Conservation (phyloP, 30 jellyfish, hydroid and myxozoan species). For the Calvadosia cruxmelitensis region DNA sequence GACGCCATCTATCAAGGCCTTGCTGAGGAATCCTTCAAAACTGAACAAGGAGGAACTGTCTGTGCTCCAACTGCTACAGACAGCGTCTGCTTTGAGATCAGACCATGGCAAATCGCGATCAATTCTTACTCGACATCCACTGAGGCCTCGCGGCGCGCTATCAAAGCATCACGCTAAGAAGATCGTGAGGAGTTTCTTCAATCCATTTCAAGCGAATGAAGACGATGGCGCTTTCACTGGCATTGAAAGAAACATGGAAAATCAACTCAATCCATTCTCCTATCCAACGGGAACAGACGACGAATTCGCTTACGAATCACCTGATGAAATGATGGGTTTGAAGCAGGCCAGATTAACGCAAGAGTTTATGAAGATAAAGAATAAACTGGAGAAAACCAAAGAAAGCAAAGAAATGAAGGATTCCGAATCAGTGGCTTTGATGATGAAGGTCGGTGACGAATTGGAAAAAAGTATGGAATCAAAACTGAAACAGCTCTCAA, state of each 20-base stretch:
- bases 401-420: conserved; percentile 4
- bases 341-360: background rate
- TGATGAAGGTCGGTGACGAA: conserved; percentile 24
- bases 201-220: background rate
- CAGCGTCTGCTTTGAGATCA: background rate
- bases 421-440: conserved; percentile 20
- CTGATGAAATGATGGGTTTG: background rate
- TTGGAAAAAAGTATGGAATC: conserved; percentile 12
- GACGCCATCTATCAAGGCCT: background rate
- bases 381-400: background rate
- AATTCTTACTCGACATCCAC: background rate
- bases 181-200: background rate
- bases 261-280: background rate
- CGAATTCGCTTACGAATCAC: background rate
- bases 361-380: background rate
- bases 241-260: background rate
- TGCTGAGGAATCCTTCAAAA: background rate
- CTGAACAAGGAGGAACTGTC: background rate
- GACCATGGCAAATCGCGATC: background rate
- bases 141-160: background rate
- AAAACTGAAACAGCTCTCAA: conserved; percentile 8
- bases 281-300: background rate
- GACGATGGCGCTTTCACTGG: background rate
- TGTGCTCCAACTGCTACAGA: background rate
- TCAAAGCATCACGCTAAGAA: background rate